Evolutionary conservation across 1,140 invertebrate genomes (phyloP), one percentile per base, ranked within the genome.

Genomic region (Stegodyphus dumicola): DNA sequence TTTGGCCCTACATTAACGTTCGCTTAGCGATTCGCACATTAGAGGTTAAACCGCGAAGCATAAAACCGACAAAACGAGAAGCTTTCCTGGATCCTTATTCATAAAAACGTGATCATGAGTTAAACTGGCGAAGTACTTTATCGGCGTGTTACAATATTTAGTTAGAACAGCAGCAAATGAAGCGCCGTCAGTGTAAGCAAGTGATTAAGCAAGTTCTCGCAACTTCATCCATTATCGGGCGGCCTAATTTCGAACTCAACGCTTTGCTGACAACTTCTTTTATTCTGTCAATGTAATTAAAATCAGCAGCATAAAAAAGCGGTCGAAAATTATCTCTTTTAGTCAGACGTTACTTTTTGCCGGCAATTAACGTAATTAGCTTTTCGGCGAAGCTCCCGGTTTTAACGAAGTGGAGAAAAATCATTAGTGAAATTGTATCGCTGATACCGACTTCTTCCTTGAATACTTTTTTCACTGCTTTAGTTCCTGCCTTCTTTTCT

Each of bases 351-450:
- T 85, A 76, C 81, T 85, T 85, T 85, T 85, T 85, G 81, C 81
- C 64, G 74, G 81, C 81, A 85, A 85, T 85, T 85, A 85, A 77
- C 73, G 81, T 85, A 85, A 85, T 85, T 85, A 85, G 81, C 81
- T 85, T 77, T 85, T 85, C 73, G 81, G 60, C 48, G 73, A 53
- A 60, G 53, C 74, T 65, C 70, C 51, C 81, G 65, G 73, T 85
- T 85, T 85, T 85, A 85, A 85, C 81, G 81, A 85, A 85, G 81
- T 85, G 74, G 81, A 85, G 81, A 77, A 85, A 85, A 85, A 85
- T 85, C 81, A 85, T 85, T 85, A 85, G 81, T 77, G 81, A 85
- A 85, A 85, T 85, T 85, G 81, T 85, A 85, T 85, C 81, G 81
- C 81, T 85, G 81, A 77, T 76, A 85, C 73, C 51, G 81, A 67